Base-by-base conservation (phyloP, 2,113 vertebrate genomes). In the Corythornis cristatus region DNA sequence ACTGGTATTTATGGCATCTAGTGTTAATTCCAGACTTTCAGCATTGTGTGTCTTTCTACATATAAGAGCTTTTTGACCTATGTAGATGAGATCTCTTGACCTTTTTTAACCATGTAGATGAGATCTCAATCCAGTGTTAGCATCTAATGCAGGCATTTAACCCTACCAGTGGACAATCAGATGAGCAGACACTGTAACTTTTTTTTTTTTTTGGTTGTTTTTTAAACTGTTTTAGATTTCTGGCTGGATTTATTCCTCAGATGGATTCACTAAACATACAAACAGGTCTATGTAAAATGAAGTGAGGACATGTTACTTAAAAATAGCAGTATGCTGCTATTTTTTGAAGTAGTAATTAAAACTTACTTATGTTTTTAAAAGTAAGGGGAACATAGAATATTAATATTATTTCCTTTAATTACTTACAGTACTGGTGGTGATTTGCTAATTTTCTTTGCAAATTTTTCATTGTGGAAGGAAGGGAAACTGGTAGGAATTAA, bases 241-340 rank as follows among this genome's bases (percentile, higher is more conserved):
- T 33, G 12, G 8, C 3, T 33, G 21, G 8, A 60, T 46, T 46
- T 4, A 5, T 51, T 86, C 25, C 56, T 6, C 22, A 21, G 6
- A 22, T 57, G 35, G 12, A 51, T 45, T 64, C 8, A 1, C 15
- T 13, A 5, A 31, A 16, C 17, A 18, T 31, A 51, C 15, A 48
- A 68, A 73, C 3, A 57, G 9, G 2, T 48, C 2, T 29, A 8
- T 17, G 2, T 43, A 57, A 73, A 80, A 80, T 23, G 20, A 77
- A 65, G 18, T 14, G 15, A 72, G 10, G 5, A 48, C 29, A 57
- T 7, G 23, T 58, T 77, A 48, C 3, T 19, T 2, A n/a, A n/a
- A n/a, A n/a, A n/a, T n/a, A 8, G 4, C 62, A 25, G 7, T 50
- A 20, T 26, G 7, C 2, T 31, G 42, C 6, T 64, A 0, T 3